A percentile compares a stretch with the other conserved stretches of the same genome.
These are phyloP conservation scores for Epinotia ramella DNA, from an alignment of 2,888 invertebrate species.

Conservation along the genomic window DNA sequence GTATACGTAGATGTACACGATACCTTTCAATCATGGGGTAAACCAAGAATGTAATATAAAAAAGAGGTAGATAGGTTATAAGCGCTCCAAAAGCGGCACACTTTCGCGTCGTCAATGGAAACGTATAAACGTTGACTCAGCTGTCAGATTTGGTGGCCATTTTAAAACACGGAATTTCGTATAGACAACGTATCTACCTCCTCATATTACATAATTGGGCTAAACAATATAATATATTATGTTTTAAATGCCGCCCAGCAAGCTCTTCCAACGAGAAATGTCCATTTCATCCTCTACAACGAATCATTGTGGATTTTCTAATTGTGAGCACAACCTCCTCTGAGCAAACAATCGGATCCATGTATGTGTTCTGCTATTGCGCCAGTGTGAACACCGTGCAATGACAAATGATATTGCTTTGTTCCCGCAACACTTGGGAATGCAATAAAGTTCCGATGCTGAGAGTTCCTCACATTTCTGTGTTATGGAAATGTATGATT, in stretches of 20 bases:
- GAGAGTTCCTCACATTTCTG: conserved; percentile 59
- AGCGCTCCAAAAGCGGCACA: no score
- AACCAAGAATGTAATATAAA: no score
- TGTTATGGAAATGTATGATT: conserved; percentile 46
- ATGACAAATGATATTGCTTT: conserved; percentile 72
- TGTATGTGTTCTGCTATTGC: conserved; percentile 37
- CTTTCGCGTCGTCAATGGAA: no score
- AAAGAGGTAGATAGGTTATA: no score
- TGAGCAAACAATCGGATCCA: not conserved
- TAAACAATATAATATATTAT: no score
- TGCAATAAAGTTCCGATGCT: conserved; percentile 70
- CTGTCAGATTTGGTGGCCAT: no score
- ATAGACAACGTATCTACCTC: no score
- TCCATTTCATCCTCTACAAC: not conserved
- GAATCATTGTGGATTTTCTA: not conserved
- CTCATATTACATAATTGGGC: no score
- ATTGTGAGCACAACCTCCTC: not conserved
- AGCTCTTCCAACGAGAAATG: not conserved
- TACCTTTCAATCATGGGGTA: no score
- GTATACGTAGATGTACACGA: no score
- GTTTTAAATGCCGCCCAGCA: not conserved
- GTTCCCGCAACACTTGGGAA: conserved; percentile 60
- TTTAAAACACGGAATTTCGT: no score
- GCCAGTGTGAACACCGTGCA: conserved; percentile 49
- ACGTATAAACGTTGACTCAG: no score